Evolutionary conservation across 2,888 invertebrate genomes (phyloP).

Genomic region (Sericinus montela): DNA sequence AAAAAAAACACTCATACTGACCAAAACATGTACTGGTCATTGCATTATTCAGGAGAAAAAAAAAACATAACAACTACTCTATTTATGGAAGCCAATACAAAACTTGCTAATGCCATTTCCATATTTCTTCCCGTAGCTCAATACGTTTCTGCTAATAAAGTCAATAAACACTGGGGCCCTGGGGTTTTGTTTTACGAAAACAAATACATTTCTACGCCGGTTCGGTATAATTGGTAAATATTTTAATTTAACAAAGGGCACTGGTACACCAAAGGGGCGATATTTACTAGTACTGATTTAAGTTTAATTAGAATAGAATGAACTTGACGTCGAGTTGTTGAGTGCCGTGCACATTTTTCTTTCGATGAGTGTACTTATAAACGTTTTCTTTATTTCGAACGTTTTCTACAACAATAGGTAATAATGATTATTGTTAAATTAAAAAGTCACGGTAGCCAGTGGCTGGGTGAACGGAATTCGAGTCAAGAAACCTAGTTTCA

Average conservation of each 20-base stretch:
- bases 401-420: too few relatives aligned
- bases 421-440: not conserved
- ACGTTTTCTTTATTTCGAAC: not conserved
- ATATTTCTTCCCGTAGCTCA: conserved; percentile 6
- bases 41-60: not conserved
- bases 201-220: conserved; percentile 2
- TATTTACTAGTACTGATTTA: conserved; percentile 17
- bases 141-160: conserved; percentile 11
- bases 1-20: conserved; percentile 2
- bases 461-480: too few relatives aligned
- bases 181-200: conserved; percentile 4
- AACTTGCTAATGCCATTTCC: conserved; percentile 8
- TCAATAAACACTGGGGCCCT: conserved; percentile 7
- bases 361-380: conserved; percentile 3
- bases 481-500: too few relatives aligned
- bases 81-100: not conserved
- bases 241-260: conserved; percentile 11
- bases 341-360: conserved; percentile 12
- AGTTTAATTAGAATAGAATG: conserved; percentile 12
- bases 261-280: conserved; percentile 2
- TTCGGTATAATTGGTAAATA: conserved; percentile 5
- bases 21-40: not conserved
- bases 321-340: not conserved
- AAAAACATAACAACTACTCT: not conserved
- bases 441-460: not conserved